Evolutionary conservation across 2,113 vertebrate genomes (phyloP), one percentile per base, ranked within the genome.

Genomic region (Labrus mixtus): DNA sequence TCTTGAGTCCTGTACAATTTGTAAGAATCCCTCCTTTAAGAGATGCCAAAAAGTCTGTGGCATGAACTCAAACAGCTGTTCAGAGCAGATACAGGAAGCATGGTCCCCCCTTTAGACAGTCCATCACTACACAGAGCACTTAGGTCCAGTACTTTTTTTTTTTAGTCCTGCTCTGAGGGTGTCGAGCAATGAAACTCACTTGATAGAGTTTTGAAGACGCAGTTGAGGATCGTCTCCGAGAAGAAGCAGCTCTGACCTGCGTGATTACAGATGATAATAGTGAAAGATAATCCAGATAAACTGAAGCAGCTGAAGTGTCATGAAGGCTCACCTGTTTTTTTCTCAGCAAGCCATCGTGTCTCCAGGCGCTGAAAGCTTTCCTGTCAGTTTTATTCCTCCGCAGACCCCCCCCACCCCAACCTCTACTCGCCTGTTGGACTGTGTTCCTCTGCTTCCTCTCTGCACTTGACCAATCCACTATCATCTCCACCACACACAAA

Each of bases 401-500:
- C 80, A 61, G 58, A 58, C 63, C 64, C 69, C 20, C 75, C 8
- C 70, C 56, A 62, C 77, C 37, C 25, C 43, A 48, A 60, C 55
- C 71, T 53, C n/a, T 33, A 37, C 63, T 85, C 57, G 53, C 65
- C 71, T 79, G 68, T 68, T 48, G 61, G 22, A 77, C 79, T 79
- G 77, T 61, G 68, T 64, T 76, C 39, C 84, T 87, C 81, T 55
- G 70, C 89, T 91, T 76, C 22, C 50, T 81, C 82, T 81, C 81
- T 85, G 69, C 85, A 90, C 89, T 91, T 92, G 91, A 92, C 86
- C 89, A 75, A 71, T 81, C 81, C 85, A 82, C 81, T 88, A 84
- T 81, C 88, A 85, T 78, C 85, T 84, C 73, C 78, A 72, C 53
- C 70, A 75, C 77, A 72, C 75, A 79, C 65, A 78, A 62, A 68